A percentile compares a stretch with the other conserved stretches of the same genome.
These are phyloP conservation scores for Oryzias sinensis DNA, from an alignment of 2,797 vertebrate genomes.

Conservation along the genomic window DNA sequence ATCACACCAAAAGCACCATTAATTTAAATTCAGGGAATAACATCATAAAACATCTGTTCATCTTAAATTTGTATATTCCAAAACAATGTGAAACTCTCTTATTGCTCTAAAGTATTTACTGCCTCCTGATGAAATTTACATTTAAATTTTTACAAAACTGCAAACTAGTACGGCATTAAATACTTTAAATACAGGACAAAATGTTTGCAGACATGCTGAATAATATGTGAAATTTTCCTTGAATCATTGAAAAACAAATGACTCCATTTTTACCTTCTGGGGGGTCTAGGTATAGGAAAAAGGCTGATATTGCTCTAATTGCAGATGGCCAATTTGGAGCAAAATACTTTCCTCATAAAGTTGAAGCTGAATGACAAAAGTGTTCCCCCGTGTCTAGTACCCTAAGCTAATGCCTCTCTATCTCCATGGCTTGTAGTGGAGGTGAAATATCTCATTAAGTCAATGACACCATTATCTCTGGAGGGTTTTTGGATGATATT, in stretches of 20 bases:
- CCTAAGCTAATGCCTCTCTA: constrained; percentile 20
- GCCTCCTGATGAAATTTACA: neutral
- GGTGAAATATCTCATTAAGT: constrained; percentile 63
- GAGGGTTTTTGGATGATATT: constrained; percentile 23
- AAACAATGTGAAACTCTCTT: neutral
- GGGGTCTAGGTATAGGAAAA: constrained; percentile 24
- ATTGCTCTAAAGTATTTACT: neutral
- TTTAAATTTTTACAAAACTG: neutral
- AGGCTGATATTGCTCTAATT: constrained; percentile 34
- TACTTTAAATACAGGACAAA: neutral
- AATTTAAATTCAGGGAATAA: no score
- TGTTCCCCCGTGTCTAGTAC: constrained; percentile 34
- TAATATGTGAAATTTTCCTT: no score
- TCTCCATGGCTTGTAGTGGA: constrained; percentile 24
- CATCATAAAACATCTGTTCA: no score
- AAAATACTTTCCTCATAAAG: constrained; percentile 29
- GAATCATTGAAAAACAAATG: no score
- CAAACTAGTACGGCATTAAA: constrained; percentile 13
- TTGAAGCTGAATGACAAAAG: constrained; percentile 22
- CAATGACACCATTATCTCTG: constrained; percentile 49
- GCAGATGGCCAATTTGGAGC: constrained; percentile 52
- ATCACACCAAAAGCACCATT: no score
- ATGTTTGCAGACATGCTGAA: no score
- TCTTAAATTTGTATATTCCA: no score
- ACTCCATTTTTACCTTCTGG: constrained; percentile 22